A percentile compares a stretch with the other conserved stretches of the same genome.
These are phyloP conservation scores for Drosophila ustulata DNA, from an alignment of 2,888 invertebrate species.

Conservation along the genomic window DNA sequence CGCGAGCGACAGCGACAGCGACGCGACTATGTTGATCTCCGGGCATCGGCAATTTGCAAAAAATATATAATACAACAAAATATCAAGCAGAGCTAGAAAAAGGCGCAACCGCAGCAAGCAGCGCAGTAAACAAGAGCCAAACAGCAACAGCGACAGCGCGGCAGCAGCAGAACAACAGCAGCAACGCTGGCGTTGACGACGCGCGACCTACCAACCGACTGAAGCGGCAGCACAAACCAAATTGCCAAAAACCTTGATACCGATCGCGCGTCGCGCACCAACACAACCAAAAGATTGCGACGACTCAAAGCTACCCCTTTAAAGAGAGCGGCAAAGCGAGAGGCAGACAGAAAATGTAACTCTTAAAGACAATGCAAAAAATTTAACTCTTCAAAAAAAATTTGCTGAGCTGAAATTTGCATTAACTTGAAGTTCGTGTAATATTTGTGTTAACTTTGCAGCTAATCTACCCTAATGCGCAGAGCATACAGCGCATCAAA, in stretches of 20 bases:
- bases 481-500: conserved; percentile 38
- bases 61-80: conserved; percentile 45
- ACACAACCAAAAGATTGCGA: conserved; percentile 31
- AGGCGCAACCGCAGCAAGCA: conserved; percentile 60
- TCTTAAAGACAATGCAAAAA: neutral
- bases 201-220: conserved; percentile 82
- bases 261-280: conserved; percentile 74
- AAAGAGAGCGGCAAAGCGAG: conserved; percentile 4
- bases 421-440: too few species aligned
- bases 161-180: conserved; percentile 55
- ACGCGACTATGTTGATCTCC: conserved; percentile 71
- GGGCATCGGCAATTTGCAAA: conserved; percentile 77
- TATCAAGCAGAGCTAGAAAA: conserved; percentile 72
- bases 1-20: conserved; percentile 61
- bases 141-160: conserved; percentile 45
- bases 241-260: conserved; percentile 85
- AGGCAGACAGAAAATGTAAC: neutral
- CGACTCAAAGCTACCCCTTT: conserved; percentile 36
- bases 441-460: neutral
- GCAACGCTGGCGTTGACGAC: conserved; percentile 64
- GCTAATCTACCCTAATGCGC: conserved; percentile 5
- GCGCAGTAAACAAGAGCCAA: too few species aligned
- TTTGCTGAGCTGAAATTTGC: neutral
- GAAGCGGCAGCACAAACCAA: conserved; percentile 79
- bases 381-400: neutral